Evolutionary conservation across 53 echinoderm and acorn worm genomes (phyloP), one percentile per base, ranked within the genome.

Genomic region (Hippasteria phrygiana): DNA sequence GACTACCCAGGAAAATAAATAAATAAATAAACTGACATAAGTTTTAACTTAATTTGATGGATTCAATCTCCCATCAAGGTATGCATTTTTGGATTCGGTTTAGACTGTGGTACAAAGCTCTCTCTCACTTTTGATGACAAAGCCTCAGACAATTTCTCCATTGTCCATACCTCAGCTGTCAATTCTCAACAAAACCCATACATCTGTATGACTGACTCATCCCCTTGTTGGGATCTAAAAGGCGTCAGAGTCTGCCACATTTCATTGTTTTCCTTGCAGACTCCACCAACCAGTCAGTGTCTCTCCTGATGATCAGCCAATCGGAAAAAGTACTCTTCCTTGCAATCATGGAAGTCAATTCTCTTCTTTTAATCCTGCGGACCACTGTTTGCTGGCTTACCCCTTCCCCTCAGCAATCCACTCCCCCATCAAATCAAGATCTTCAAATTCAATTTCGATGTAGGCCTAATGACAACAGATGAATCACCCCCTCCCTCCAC

Each of bases 391-490:
- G 22, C 75, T 1, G 13, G 29, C 51, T 71, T 53, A 17, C 38
- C 48, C 50, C 24, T 24, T 33, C 37, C 34, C 36, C 20, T 50
- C 85, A 34, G 39, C 67, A 83, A 83, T 67, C 48, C 83, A 83
- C 83, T 46, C 65, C 43, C 67, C 22, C 65, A 27, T 45, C 45
- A 29, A 83, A 67, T 71, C 32, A 10, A 70, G 85, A 85, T 85
- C 47, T 50, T 4, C 42, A 85, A 85, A 85, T 85, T 85, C 71
- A 54, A 85, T 85, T 85, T 71, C 71, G 16, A 53, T n/a, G n/a
- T n/a, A n/a, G n/a, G n/a, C n/a, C n/a, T 36, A 71, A 85, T 69
- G 65, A 85, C 69, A 85, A 85, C 85, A 85, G 85, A 85, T 85
- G 85, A 85, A 70, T 85, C 85, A 85, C 71, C 42, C 85, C 71